Conservation (phyloP, 2,797 vertebrate genomes). For the Rhynchonycteris naso region DNA sequence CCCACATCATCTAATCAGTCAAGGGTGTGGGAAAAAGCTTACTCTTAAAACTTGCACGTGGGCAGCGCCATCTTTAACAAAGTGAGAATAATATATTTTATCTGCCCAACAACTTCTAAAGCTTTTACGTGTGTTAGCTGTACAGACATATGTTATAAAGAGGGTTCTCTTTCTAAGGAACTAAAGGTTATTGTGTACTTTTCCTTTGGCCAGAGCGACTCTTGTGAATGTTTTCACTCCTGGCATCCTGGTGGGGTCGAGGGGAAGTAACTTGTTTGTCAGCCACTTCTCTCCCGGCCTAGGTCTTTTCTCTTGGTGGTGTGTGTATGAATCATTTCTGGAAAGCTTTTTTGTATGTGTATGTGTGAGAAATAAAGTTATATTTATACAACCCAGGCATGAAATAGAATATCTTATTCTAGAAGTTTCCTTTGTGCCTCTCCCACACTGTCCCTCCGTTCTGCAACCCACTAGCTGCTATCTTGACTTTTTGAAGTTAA, state of each 20-base stretch:
- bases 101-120: too few relatives aligned
- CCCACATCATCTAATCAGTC: too few relatives aligned
- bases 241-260: background rate
- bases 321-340: background rate
- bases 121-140: background rate
- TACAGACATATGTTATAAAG: background rate
- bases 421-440: background rate
- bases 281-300: background rate
- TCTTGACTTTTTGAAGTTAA: constrained; percentile 26
- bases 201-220: background rate
- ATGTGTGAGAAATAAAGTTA: background rate
- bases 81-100: too few relatives aligned
- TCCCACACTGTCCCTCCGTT: background rate
- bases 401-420: background rate
- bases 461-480: background rate
- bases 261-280: background rate
- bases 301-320: background rate
- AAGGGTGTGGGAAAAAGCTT: too few relatives aligned
- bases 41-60: too few relatives aligned
- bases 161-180: background rate
- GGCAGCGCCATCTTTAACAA: too few relatives aligned
- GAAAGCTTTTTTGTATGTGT: background rate
- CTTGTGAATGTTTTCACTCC: background rate
- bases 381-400: background rate
- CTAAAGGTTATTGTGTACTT: background rate